A percentile compares a stretch with the other conserved stretches of the same genome.
Evolutionary conservation across 2,888 invertebrate genomes (phyloP).

Genomic region (Unio pictorum): DNA sequence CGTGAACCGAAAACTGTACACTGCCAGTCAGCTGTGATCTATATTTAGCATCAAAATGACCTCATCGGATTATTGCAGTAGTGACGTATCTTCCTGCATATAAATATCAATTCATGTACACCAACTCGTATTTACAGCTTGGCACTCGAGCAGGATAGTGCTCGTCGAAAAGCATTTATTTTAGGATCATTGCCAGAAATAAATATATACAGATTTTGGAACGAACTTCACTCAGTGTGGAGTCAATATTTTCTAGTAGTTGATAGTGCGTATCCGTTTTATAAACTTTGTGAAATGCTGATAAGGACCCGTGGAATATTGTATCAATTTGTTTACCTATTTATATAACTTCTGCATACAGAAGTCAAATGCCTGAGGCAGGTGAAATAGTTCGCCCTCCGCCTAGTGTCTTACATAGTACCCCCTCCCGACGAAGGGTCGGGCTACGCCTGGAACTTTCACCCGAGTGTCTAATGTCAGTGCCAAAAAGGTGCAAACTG

Average conservation of each 20-base stretch:
- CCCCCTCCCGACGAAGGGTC: slow-evolving; percentile 24
- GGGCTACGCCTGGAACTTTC: slow-evolving; percentile 31
- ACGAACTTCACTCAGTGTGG: too few species aligned
- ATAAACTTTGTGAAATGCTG: too few species aligned
- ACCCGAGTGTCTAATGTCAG: slow-evolving; percentile 19
- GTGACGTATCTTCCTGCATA: slow-evolving; percentile 31
- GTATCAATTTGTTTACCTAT: neutral
- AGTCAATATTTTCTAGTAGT: too few species aligned
- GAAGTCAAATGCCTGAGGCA: slow-evolving; percentile 58
- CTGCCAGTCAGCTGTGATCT: slow-evolving; percentile 1
- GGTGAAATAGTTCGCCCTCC: slow-evolving; percentile 57
- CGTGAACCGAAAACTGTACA: too few species aligned
- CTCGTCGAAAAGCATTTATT: too few species aligned
- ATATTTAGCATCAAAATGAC: slow-evolving; percentile 33
- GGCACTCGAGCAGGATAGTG: neutral
- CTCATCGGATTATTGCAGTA: slow-evolving; percentile 19
- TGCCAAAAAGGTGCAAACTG: slow-evolving; percentile 55
- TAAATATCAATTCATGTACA: slow-evolving; percentile 30
- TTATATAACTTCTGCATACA: neutral
- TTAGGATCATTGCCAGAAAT: too few species aligned
- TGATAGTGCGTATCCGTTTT: too few species aligned
- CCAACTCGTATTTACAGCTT: slow-evolving; percentile 19
- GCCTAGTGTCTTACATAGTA: slow-evolving; percentile 27
- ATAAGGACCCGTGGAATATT: neutral
- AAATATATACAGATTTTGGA: too few species aligned